phyloP scores from a whole-genome alignment of 2,113 vertebrate genomes.

The Oreotrochilus melanogaster region DNA sequence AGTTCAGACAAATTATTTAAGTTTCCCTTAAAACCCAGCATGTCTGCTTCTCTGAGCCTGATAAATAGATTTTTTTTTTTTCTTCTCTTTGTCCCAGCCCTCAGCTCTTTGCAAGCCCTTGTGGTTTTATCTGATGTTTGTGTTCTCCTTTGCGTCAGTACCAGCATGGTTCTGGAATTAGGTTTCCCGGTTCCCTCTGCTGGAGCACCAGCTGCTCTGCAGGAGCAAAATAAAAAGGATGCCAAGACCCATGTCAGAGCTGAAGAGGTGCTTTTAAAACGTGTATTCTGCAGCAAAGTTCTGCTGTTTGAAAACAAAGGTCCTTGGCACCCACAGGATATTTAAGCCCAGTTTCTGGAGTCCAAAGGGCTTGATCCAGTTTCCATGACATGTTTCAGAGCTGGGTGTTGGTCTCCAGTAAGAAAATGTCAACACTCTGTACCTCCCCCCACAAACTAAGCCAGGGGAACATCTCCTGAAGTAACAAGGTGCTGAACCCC shows the following conservation, averaged over 20 bases:
- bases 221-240: conserved; percentile 54
- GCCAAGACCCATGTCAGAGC: not conserved
- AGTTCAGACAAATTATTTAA: not conserved
- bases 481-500: not conserved
- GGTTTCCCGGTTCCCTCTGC: conserved; percentile 67
- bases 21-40: not conserved
- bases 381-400: not conserved
- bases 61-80: conserved; percentile 23
- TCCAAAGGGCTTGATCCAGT: not conserved
- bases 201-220: conserved; percentile 61
- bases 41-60: not conserved
- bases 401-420: not conserved
- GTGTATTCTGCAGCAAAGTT: not conserved
- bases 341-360: not conserved
- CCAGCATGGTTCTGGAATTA: conserved; percentile 53
- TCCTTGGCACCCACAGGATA: not conserved
- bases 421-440: not conserved
- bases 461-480: not conserved
- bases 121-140: conserved; percentile 33
- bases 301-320: not conserved
- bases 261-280: not conserved
- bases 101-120: not conserved
- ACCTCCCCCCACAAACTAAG: not conserved
- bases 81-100: not conserved
- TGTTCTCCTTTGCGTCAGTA: conserved; percentile 56